Percentiles rank a stretch among this genome's conserved stretches.
phyloP scores from a whole-genome alignment of 2,113 vertebrate species.

The Hippocampus mohnikei region DNA sequence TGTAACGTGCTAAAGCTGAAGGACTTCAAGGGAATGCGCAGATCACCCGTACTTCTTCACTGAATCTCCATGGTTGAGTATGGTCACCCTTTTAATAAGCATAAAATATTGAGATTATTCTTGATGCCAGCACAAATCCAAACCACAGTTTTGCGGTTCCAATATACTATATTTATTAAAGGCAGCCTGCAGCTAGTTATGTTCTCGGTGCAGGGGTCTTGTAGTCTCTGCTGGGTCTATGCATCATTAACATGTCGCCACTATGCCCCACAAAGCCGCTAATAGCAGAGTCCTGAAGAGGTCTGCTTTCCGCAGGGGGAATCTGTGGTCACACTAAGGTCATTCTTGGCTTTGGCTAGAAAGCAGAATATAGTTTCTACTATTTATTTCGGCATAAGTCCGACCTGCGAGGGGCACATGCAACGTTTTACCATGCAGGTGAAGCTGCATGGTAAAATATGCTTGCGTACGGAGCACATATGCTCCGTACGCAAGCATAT shows the following conservation, averaged over 20 bases:
- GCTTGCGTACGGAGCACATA: conserved; percentile 32
- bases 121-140: conserved; percentile 20
- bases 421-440: conserved; percentile 3
- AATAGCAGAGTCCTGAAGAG: conserved; percentile 56
- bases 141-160: conserved; percentile 25
- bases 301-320: conserved; percentile 54
- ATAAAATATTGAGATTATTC: conserved; percentile 21
- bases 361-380: conserved; percentile 20
- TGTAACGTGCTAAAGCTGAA: background rate
- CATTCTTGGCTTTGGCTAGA: conserved; percentile 54
- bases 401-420: background rate
- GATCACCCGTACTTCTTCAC: background rate
- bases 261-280: conserved; percentile 61
- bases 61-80: background rate
- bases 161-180: conserved; percentile 17
- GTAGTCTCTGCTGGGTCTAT: conserved; percentile 46
- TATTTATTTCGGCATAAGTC: conserved; percentile 4
- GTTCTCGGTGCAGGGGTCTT: conserved; percentile 18
- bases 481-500: too few species aligned
- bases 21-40: background rate
- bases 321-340: conserved; percentile 64
- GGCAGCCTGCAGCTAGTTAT: conserved; percentile 43
- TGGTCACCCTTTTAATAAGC: conserved; percentile 13
- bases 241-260: conserved; percentile 62
- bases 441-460: conserved; percentile 22